phyloP scores from a whole-genome alignment of 2,797 vertebrate species.

The Orientallactaga sibirica region DNA sequence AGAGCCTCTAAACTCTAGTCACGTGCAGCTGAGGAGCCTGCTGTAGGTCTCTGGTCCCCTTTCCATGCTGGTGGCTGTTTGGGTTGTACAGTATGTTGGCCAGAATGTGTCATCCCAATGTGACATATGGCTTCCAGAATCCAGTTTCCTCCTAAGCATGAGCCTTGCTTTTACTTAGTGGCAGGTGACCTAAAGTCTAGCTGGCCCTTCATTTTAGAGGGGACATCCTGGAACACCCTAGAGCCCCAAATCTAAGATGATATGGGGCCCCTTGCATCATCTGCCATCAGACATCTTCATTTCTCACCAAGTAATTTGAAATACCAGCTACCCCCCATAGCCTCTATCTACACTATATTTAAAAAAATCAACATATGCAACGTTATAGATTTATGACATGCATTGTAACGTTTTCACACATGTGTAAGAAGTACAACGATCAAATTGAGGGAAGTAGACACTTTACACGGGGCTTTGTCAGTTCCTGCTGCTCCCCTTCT shows the following conservation, averaged over 20 bases:
- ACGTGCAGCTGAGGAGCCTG: too few relatives aligned
- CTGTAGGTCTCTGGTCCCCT: too few relatives aligned
- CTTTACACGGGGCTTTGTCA: background rate
- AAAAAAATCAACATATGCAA: background rate
- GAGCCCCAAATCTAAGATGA: background rate
- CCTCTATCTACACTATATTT: background rate
- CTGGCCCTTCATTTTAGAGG: background rate
- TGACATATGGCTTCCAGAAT: background rate
- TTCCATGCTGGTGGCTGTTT: too few relatives aligned
- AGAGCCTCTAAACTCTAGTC: too few relatives aligned
- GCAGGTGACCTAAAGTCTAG: background rate
- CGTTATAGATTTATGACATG: too few relatives aligned
- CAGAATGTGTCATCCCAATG: background rate
- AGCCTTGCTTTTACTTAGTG: background rate
- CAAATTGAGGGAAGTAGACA: background rate
- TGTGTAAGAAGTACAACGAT: rapidly evolving
- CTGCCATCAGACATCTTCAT: background rate
- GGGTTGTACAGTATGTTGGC: background rate
- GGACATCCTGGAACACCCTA: background rate
- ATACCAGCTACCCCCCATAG: background rate
- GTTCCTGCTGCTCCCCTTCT: rapidly evolving
- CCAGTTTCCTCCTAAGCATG: background rate
- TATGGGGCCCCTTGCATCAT: too few relatives aligned
- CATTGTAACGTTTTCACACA: rapidly evolving
- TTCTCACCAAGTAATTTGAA: background rate